Conservation (phyloP, 2,797 vertebrate genomes). For the Pseudochaenichthys georgianus region DNA sequence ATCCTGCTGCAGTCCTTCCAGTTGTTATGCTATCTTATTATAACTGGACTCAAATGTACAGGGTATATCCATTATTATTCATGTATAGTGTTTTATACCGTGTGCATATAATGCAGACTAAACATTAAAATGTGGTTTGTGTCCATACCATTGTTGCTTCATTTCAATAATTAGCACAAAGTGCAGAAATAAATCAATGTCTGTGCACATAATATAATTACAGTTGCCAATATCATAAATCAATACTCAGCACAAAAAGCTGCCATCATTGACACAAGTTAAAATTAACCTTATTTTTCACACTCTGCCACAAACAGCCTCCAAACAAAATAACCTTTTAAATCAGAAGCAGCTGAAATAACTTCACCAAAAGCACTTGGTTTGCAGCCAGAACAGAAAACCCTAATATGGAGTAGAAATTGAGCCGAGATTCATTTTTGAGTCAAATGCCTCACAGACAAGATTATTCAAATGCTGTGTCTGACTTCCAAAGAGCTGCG, state of each 20-base stretch:
- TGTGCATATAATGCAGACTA: background rate
- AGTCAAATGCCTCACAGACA: conserved; percentile 68
- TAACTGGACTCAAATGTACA: background rate
- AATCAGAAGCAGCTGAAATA: conserved; percentile 38
- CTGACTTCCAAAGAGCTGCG: conserved; percentile 76
- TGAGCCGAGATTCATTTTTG: conserved; percentile 51
- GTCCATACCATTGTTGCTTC: background rate
- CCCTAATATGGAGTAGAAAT: conserved; percentile 59
- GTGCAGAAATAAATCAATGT: conserved; percentile 29
- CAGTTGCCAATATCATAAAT: conserved; percentile 9
- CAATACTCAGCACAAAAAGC: conserved; percentile 4
- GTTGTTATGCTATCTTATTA: background rate
- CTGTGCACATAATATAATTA: conserved; percentile 21
- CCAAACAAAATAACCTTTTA: conserved; percentile 1
- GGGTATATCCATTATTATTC: background rate
- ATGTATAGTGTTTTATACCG: conserved; percentile 8
- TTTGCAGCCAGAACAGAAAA: conserved; percentile 48
- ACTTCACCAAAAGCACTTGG: conserved; percentile 38
- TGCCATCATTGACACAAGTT: conserved; percentile 19
- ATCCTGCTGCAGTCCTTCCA: conserved; percentile 39
- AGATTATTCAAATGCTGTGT: conserved; percentile 81
- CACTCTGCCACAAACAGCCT: conserved; percentile 17
- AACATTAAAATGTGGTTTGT: background rate
- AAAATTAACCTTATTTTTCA: conserved; percentile 32
- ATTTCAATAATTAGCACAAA: conserved; percentile 13